These are phyloP conservation scores for Drosophila trapezifrons DNA, from an alignment of 1,140 invertebrate genomes.

Conservation along the genomic window DNA sequence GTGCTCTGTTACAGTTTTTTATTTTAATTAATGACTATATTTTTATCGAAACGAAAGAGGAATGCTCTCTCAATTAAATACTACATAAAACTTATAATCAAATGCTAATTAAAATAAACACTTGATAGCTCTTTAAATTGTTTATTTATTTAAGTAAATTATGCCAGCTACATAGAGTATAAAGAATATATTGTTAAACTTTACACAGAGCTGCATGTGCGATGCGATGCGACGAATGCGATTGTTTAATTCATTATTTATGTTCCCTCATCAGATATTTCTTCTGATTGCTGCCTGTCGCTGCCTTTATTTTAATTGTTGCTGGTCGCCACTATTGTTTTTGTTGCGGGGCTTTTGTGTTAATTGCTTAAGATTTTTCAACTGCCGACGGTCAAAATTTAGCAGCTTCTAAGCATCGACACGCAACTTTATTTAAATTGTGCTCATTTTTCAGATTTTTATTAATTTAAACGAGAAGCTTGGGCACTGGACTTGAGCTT, in stretches of 20 bases:
- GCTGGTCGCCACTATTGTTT: constrained; percentile 16
- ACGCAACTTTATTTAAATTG: constrained; percentile 75
- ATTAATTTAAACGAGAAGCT: constrained; percentile 62
- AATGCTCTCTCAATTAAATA: too few species aligned
- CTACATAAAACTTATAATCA: too few species aligned
- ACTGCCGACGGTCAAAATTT: constrained; percentile 38
- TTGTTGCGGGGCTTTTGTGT: constrained; percentile 24
- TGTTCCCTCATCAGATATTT: constrained; percentile 47
- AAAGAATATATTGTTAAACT: constrained; percentile 4
- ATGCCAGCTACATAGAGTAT: constrained; percentile 9
- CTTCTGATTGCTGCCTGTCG: constrained; percentile 38
- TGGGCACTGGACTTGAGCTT: constrained; percentile 34
- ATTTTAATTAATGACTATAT: neutral
- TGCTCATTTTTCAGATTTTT: constrained; percentile 61
- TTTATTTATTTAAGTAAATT: constrained; percentile 6
- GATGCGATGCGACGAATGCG: constrained; percentile 34
- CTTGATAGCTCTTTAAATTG: neutral
- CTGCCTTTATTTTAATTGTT: constrained; percentile 38
- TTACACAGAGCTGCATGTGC: constrained; percentile 22
- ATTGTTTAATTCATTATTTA: constrained; percentile 41
- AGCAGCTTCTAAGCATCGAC: constrained; percentile 43
- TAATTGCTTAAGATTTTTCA: constrained; percentile 68
- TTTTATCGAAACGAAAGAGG: too few species aligned
- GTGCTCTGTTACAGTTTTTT: neutral
- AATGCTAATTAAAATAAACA: neutral